Percentiles rank a stretch among this genome's conserved stretches.
phyloP scores from a whole-genome alignment of 2,113 vertebrate genomes.

The Nansenia antarctica region DNA sequence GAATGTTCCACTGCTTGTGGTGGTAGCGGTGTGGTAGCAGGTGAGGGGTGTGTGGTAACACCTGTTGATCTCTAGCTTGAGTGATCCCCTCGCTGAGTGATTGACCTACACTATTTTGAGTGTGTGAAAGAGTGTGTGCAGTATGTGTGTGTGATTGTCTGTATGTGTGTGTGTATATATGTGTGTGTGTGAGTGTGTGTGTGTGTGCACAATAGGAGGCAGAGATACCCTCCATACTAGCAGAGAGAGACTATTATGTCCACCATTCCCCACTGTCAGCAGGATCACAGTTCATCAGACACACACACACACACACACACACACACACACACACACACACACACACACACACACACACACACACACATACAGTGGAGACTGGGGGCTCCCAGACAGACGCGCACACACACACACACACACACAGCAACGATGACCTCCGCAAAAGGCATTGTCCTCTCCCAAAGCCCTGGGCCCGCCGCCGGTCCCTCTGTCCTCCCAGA shows the following conservation, averaged over 20 bases:
- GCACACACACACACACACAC: not conserved
- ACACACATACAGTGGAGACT: constrained; percentile 16
- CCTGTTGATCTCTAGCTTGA: not conserved
- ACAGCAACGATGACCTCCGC: constrained; percentile 7
- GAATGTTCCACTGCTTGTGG: not conserved
- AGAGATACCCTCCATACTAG: not conserved
- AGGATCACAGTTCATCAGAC: constrained; percentile 7
- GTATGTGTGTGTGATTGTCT: not conserved
- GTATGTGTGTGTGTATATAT: not conserved
- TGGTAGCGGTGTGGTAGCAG: too few relatives aligned
- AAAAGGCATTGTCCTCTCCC: constrained; percentile 47
- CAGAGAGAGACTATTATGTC: not conserved
- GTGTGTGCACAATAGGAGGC: not conserved
- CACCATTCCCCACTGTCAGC: constrained; percentile 7
- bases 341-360: not conserved
- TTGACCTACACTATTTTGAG: not conserved
- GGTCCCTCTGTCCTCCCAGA: constrained; percentile 25
- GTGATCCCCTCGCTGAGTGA: not conserved
- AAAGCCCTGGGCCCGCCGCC: constrained; percentile 26
- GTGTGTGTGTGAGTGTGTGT: not conserved
- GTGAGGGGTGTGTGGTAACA: not conserved
- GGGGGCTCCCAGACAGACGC: too few relatives aligned
- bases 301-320: too few relatives aligned
- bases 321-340: not conserved
- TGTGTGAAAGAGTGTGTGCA: not conserved